Evolutionary conservation across 2,113 vertebrate genomes (phyloP), one percentile per base, ranked within the genome.

Genomic region (Oceanodroma tethys): DNA sequence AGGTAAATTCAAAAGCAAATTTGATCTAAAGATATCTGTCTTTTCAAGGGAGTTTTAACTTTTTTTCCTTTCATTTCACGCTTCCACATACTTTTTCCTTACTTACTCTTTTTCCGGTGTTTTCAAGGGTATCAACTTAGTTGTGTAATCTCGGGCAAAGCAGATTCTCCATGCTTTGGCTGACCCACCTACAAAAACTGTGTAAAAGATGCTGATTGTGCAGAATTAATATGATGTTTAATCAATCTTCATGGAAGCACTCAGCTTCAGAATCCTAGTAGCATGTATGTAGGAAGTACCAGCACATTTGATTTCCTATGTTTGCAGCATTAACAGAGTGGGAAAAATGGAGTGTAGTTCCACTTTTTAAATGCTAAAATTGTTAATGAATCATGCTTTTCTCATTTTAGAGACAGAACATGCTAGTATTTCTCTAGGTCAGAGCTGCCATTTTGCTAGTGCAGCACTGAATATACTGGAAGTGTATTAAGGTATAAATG

Each of bases 141-240:
- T 80, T 74, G 45, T 88, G 42, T 78, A 81, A 81, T 59, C n/a
- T 93, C 8, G 5, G 38, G 59, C 67, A 94, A 96, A 97, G 79
- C 12, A 90, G 85, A 90, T 96, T 92, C 63, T 94, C 80, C 80
- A 76, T 55, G 82, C 75, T 92, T 90, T 88, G 86, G 38, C 67
- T 94, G 88, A 90, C 55, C 43, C 75, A 76, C 67, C 78, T 75
- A 81, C 30, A 93, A 96, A 95, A 96, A 45, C 66, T 80, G 43
- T 73, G n/a, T 15, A 86, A 55, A 86, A 55, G 25, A 53, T 53
- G 85, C 71, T 88, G 82, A 79, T 73, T 62, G n/a, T 90, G 93
- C 85, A 90, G 82, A 96, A 88, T 90, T 93, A 81, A 38, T 45
- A 55, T 20, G 74, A 87, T 76, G 34, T 45, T 96, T 95, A 88